Conservation (phyloP, 2,888 invertebrate species). For the Aphidius colemani region DNA sequence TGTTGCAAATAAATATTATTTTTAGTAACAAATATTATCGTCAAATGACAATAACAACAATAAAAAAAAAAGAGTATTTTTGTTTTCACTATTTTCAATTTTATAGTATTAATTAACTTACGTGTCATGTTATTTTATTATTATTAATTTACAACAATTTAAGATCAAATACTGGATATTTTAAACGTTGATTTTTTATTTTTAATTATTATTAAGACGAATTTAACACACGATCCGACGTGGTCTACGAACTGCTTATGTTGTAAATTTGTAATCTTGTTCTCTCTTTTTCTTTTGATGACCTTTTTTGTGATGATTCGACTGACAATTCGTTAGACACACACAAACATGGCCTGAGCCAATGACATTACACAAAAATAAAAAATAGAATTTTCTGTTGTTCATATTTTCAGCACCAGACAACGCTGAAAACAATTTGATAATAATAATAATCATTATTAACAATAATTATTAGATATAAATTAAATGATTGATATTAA, state of each 20-base stretch:
- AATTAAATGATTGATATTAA: no score
- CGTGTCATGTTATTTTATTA: constrained; percentile 53
- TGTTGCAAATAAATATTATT: neutral
- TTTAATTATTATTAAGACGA: neutral
- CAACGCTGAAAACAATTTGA: no score
- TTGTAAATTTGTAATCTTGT: constrained; percentile 12
- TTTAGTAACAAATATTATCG: neutral
- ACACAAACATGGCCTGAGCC: neutral
- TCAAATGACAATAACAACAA: neutral
- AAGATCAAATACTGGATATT: constrained; percentile 52
- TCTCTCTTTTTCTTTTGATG: neutral
- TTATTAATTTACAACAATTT: constrained; percentile 57
- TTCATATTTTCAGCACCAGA: no score
- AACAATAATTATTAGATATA: no score
- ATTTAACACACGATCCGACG: constrained; percentile 10
- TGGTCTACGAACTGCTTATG: constrained; percentile 10
- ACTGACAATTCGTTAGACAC: neutral
- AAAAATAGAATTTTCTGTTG: no score
- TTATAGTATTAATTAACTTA: constrained; percentile 39
- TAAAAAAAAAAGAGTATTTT: neutral
- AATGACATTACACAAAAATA: no score
- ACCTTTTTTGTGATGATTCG: no score
- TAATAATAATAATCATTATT: no score
- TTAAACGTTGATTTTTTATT: constrained; percentile 20
- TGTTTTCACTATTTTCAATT: neutral